Evolutionary conservation across 2,113 vertebrate species (phyloP).

Genomic region (Seriola quinqueradiata): DNA sequence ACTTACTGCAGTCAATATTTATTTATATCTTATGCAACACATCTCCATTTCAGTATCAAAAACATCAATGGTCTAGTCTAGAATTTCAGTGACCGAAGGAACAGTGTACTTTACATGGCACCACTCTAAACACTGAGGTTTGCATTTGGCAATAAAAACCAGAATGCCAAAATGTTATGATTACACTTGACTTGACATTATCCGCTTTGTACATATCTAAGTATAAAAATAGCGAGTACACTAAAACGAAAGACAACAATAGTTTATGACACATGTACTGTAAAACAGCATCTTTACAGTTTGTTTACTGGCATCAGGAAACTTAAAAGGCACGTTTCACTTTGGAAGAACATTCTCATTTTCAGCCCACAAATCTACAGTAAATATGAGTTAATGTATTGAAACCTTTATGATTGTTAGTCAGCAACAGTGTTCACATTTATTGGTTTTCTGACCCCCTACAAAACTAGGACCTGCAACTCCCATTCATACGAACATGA

Average conservation of each 20-base stretch:
- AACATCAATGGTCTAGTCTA: background rate
- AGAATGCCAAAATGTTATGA: background rate
- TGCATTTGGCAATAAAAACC: slow-evolving; percentile 35
- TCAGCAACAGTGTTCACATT: slow-evolving; percentile 59
- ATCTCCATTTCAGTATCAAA: slow-evolving; percentile 25
- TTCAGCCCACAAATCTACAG: slow-evolving; percentile 23
- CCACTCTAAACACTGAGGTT: slow-evolving; percentile 36
- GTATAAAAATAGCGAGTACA: slow-evolving; percentile 55
- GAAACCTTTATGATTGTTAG: background rate
- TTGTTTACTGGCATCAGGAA: slow-evolving; percentile 26
- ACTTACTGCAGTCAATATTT: slow-evolving; percentile 17
- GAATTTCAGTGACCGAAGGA: slow-evolving; percentile 15
- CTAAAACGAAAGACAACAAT: slow-evolving; percentile 6
- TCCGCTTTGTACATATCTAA: slow-evolving; percentile 28
- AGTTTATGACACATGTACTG: slow-evolving; percentile 25
- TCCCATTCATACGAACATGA: slow-evolving; percentile 8
- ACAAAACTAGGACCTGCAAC: background rate
- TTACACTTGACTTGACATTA: slow-evolving; percentile 16
- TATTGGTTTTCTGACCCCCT: background rate
- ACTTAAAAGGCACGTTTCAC: slow-evolving; percentile 9
- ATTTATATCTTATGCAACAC: slow-evolving; percentile 29
- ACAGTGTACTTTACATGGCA: slow-evolving; percentile 8
- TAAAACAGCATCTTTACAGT: background rate
- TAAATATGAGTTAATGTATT: slow-evolving; percentile 3
- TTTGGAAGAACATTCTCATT: slow-evolving; percentile 41